Base-by-base conservation (phyloP, 2,797 vertebrate genomes). In the Mormyrops boulengeri region DNA sequence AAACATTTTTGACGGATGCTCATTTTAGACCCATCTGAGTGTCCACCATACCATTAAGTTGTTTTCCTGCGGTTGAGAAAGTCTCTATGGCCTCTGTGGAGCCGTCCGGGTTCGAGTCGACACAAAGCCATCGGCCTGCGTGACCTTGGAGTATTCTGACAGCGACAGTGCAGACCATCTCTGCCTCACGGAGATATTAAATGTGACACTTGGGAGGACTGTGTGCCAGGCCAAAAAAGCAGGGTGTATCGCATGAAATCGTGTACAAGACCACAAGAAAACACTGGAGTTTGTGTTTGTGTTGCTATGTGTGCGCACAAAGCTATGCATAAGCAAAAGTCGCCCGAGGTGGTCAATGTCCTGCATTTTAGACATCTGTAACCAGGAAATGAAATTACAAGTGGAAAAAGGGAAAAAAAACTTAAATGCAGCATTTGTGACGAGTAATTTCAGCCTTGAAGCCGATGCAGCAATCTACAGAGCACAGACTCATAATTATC, bases 1-100 rank as follows among this genome's bases (percentile, higher is more conserved):
- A 94, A 93, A 92, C 87, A 57, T 80, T 90, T 91, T 87, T 90
- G 93, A 93, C 91, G 89, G 91, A 93, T 94, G 92, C 91, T 92
- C 91, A 55, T 84, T 1, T 89, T 90, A 88, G 52, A 91, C 77
- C 87, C 47, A 26, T 90, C 62, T 38, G 26, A 91, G 47, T 90
- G 60, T 57, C 90, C 89, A 80, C 66, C 44, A 12, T 85, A 53
- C 73, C 73, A 90, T 88, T 88, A 88, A 66, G 41, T 52, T 69
- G 53, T 62, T 90, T 88, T 88, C n/a, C 73, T 88, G 87, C n/a
- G 87, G 87, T 50, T 50, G 7, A 22, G 9, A 85, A 50, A 30
- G 38, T 41, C 66, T 66, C 73, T 88, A 47, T 50, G 87, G 87
- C 69, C 77, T 66, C n/a, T 7, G 55, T 30, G 30, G 77, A 52